These are phyloP conservation scores for Corticium candelabrum DNA, from an alignment of 37 sponge, comb jelly and placozoan genomes.

Conservation along the genomic window DNA sequence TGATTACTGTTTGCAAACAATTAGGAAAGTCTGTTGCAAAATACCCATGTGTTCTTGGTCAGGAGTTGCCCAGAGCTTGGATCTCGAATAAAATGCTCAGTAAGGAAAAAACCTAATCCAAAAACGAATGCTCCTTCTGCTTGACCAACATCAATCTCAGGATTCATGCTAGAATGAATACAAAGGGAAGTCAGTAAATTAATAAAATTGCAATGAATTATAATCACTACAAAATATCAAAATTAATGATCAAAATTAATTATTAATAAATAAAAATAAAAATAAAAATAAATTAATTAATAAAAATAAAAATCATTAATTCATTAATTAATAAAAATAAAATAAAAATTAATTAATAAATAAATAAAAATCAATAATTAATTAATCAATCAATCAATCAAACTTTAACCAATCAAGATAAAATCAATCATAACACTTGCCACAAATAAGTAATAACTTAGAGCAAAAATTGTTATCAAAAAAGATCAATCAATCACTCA, in stretches of 20 bases:
- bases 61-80: conserved; percentile 39
- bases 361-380: conserved; percentile 1
- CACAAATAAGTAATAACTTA: too few species aligned
- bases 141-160: conserved; percentile 76
- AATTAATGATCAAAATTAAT: too few species aligned
- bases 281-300: too few species aligned
- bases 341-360: too few species aligned
- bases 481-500: too few species aligned
- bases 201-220: neutral
- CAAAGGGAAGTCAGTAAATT: neutral
- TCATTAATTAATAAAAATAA: too few species aligned
- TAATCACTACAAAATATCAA: neutral
- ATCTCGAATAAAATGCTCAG: conserved; percentile 55
- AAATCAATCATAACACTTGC: too few species aligned
- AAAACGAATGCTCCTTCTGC: conserved; percentile 71
- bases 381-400: neutral
- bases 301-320: too few species aligned
- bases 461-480: too few species aligned
- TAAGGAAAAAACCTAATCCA: conserved; percentile 62
- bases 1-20: neutral
- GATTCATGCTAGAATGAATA: conserved; percentile 50
- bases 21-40: neutral
- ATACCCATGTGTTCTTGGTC: conserved; percentile 77
- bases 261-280: neutral
- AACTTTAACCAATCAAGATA: too few species aligned